Evolutionary conservation across 2,888 invertebrate species (phyloP).

Genomic region (Tholera decimalis): DNA sequence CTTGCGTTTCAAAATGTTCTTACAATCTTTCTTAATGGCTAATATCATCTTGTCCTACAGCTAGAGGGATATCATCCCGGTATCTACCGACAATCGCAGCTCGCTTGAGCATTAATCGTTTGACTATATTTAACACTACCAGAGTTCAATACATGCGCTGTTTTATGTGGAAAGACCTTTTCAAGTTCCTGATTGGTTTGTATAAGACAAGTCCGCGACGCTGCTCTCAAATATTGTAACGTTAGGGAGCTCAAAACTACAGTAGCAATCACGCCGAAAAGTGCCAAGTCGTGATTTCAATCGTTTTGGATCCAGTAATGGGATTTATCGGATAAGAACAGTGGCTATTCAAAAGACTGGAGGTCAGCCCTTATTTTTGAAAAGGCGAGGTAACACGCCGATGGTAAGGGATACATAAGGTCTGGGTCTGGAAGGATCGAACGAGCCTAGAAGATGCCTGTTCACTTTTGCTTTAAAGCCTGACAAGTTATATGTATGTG

Average conservation of each 20-base stretch:
- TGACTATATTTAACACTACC: conserved; percentile 57
- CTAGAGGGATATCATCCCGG: conserved; percentile 82
- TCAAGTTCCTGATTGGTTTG: neutral
- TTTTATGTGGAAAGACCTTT: conserved; percentile 20
- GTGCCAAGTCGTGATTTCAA: no score
- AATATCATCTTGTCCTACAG: conserved; percentile 80
- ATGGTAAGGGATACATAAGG: no score
- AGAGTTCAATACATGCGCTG: conserved; percentile 41
- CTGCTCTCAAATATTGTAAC: neutral
- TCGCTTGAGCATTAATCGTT: conserved; percentile 63
- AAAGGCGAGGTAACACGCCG: no score
- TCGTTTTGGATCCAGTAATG: no score
- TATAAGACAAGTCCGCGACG: neutral
- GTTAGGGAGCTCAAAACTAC: neutral
- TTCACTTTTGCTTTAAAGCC: no score
- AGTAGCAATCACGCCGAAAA: neutral
- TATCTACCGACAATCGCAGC: conserved; percentile 70
- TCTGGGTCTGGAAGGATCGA: no score
- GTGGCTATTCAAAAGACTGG: no score
- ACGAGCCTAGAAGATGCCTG: no score
- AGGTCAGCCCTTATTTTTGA: no score
- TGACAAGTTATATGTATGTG: no score
- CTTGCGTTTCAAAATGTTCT: conserved; percentile 82
- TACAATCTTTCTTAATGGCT: conserved; percentile 76
- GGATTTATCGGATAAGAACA: no score